Base-by-base conservation (phyloP, 1,140 invertebrate species). In the Psix sp. region DNA sequence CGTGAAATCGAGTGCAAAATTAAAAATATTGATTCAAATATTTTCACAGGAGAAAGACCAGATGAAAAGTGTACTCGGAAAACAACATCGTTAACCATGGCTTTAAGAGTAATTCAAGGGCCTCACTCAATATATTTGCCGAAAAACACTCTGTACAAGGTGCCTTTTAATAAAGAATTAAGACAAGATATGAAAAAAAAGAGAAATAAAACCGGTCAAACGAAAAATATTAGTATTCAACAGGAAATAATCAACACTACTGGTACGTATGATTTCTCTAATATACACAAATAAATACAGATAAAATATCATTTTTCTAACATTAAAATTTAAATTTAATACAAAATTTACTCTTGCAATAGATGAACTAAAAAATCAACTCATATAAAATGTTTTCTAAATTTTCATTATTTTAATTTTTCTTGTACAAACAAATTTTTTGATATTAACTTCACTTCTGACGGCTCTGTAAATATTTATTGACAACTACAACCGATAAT, bases 61-160 rank as follows among this genome's bases (percentile, higher is more conserved):
- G 93, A 95, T 60, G 93, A 95, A 74, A 94, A 93, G 82, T 87
- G 93, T 1, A 92, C 93, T 4, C 89, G 92, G 56, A 89, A 93
- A 43, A 92, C 91, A 49, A 91, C 91, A 33, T 73, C 77, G 15
- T 93, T 96, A n/a, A 89, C 92, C n/a, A 94, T 96, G 92, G 93
- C 93, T 2, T 93, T 96, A 54, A 86, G 93, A 16, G 92, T 95
- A 24, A 89, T 94, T 2, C 93, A 94, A 77, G 86, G 88, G 48
- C 86, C 87, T 3, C 85, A 80, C 24, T 84, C 84, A n/a, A 83
- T 87, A 3, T 84, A 86, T 5, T 80, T 86, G 20, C 85, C 88
- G 29, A 73, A 54, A 9, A 78, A 43, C 24, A 82, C 83, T 14
- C 70, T 83, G 5, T 87, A 84, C 75, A 84, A 82, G 51, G 77